These are phyloP conservation scores for Atherinosoma microstoma DNA, from an alignment of 2,797 vertebrate genomes.

Conservation along the genomic window DNA sequence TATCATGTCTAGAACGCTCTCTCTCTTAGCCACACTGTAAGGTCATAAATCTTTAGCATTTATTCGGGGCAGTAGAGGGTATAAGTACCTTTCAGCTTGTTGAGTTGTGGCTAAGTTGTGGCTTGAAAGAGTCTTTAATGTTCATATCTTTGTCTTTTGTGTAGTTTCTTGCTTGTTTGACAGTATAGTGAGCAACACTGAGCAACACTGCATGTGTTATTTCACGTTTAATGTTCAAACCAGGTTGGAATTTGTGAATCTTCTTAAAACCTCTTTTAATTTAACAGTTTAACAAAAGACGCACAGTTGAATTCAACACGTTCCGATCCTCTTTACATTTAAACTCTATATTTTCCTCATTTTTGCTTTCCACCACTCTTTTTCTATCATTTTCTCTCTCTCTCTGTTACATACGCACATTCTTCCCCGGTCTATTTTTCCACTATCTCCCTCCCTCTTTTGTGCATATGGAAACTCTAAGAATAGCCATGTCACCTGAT, in stretches of 20 bases:
- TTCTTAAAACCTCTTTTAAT: slow-evolving; percentile 1
- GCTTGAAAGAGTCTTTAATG: neutral
- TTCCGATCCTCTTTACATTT: neutral
- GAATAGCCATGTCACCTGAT: slow-evolving; percentile 83
- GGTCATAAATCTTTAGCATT: neutral
- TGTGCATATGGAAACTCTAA: slow-evolving; percentile 78
- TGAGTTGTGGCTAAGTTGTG: neutral
- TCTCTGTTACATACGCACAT: neutral
- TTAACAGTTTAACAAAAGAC: neutral
- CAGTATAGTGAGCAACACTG: neutral
- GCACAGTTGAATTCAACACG: neutral
- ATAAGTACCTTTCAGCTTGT: neutral
- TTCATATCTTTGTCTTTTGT: neutral
- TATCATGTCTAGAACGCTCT: neutral
- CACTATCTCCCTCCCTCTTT: slow-evolving; percentile 29
- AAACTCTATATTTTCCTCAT: neutral
- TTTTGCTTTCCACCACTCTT: neutral
- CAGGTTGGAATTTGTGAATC: neutral
- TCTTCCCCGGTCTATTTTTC: slow-evolving; percentile 16
- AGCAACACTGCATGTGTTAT: neutral
- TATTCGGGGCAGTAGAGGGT: neutral
- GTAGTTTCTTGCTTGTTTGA: neutral
- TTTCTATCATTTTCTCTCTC: slow-evolving; percentile 2
- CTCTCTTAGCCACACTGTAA: neutral
- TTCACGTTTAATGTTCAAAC: neutral